These are phyloP conservation scores for Grus americana DNA, from an alignment of 2,113 vertebrate species.

Conservation along the genomic window DNA sequence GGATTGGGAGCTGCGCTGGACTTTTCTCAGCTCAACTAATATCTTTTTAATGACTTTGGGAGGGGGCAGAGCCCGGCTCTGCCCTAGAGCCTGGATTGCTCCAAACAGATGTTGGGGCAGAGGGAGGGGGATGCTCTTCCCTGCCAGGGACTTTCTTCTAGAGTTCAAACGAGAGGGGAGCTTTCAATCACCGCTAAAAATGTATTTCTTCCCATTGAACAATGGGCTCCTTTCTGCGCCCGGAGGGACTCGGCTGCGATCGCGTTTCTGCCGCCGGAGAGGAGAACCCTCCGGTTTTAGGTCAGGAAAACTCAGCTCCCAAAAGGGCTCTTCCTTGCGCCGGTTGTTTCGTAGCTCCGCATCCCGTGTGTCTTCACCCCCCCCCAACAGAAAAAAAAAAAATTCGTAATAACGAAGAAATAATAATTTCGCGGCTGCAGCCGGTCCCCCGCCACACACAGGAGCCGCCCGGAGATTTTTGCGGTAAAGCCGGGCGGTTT, in stretches of 20 bases:
- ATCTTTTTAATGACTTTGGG: slow-evolving; percentile 82
- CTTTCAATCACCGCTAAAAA: slow-evolving; percentile 74
- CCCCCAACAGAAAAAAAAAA: too few relatives aligned
- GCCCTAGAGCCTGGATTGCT: slow-evolving; percentile 80
- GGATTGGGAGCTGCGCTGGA: slow-evolving; percentile 64
- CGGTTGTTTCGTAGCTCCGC: not conserved
- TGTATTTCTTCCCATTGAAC: slow-evolving; percentile 74
- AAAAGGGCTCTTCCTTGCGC: not conserved
- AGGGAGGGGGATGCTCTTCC: slow-evolving; percentile 65
- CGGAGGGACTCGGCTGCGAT: slow-evolving; percentile 34
- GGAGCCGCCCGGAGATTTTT: not conserved
- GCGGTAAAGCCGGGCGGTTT: fast-evolving
- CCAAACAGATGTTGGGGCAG: slow-evolving; percentile 79
- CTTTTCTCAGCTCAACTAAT: slow-evolving; percentile 72
- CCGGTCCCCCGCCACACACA: not conserved
- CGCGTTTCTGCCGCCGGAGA: slow-evolving; percentile 52
- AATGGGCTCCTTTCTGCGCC: slow-evolving; percentile 72
- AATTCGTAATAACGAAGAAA: not conserved
- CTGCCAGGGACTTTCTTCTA: slow-evolving; percentile 73
- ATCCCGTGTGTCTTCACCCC: not conserved
- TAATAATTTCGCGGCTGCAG: not conserved
- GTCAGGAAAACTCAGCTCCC: not conserved
- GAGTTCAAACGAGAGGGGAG: slow-evolving; percentile 77
- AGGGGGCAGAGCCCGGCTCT: slow-evolving; percentile 62
- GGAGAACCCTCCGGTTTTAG: slow-evolving; percentile 5